Conservation (phyloP, 2,888 invertebrate species). For the Melanargia galathea region DNA sequence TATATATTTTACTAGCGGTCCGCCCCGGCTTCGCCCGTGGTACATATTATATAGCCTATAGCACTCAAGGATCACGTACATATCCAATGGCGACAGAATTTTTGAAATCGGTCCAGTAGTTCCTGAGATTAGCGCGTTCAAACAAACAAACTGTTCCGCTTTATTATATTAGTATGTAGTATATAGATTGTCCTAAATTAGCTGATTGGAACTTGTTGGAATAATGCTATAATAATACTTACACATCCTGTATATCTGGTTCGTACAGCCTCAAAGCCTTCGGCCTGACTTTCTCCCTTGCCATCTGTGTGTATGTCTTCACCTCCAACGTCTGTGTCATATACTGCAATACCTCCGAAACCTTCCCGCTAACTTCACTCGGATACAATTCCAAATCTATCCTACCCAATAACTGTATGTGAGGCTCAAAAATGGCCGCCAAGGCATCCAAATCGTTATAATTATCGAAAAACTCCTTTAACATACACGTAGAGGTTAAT, state of each 20-base stretch:
- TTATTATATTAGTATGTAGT: no score
- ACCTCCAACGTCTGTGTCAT: conserved; percentile 77
- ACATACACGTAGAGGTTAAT: conserved; percentile 78
- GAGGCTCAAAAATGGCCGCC: conserved; percentile 77
- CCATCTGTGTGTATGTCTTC: conserved; percentile 81
- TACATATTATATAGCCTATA: no score
- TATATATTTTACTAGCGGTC: no score
- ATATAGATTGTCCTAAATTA: no score
- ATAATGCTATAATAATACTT: conserved; percentile 72
- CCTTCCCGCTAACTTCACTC: conserved; percentile 69
- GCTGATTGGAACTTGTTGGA: no score
- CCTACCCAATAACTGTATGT: conserved; percentile 79
- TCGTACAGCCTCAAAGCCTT: conserved; percentile 92
- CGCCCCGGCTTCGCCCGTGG: no score
- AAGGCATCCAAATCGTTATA: conserved; percentile 70
- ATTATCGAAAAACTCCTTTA: conserved; percentile 82
- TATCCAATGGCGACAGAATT: no score
- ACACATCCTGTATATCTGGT: conserved; percentile 92
- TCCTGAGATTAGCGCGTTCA: no score
- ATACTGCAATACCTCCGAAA: conserved; percentile 68
- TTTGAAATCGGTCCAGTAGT: no score
- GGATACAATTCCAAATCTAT: conserved; percentile 85
- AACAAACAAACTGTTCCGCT: no score
- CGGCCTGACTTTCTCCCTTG: conserved; percentile 86
- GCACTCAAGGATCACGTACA: no score